Evolutionary conservation across 2,797 vertebrate species (phyloP), one percentile per base, ranked within the genome.

Genomic region (Nothura maculosa): DNA sequence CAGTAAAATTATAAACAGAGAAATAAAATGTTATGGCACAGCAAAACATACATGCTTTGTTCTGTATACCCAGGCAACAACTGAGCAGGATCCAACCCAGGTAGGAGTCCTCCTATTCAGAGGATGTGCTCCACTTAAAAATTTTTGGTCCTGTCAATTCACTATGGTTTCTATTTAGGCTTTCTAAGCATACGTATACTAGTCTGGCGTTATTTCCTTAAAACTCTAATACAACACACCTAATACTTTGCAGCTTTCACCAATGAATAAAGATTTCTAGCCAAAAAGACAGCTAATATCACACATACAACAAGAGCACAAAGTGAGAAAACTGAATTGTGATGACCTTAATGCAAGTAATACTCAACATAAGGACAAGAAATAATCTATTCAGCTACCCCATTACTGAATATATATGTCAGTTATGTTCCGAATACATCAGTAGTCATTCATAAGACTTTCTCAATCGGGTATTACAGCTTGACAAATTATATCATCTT

Each of bases 161-260:
- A 43, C 61, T 22, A 1, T 0, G 5, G 50, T 10, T 69, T 40
- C 48, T 42, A 19, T 15, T 58, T 32, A 27, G 36, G 15, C 3
- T 12, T 2, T 5, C 17, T 40, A 28, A 40, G 6, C 9, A 40
- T 8, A 36, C 0, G 1, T 4, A 13, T 1, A 3, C 13, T 38
- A 12, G 38, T 38, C 12, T 38, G 10, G 38, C 10, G 10, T 68
- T 48, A 48, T 22, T 48, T 48, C 47, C 20, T 48, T 48, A 48
- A 24, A 24, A 77, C 12, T 80, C n/a, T 19, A 32, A 57, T n/a
- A 3, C 47, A 78, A 63, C 16, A 40, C 10, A 48, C 81, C 34
- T 32, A 45, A 6, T 61, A 14, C 34, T 74, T 93, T 32, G 40
- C 13, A 38, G 50, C 24, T 69, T 50, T 19, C 34, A 58, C 54